phyloP scores from a whole-genome alignment of 2,797 vertebrate species.

The Tapera naevia region DNA sequence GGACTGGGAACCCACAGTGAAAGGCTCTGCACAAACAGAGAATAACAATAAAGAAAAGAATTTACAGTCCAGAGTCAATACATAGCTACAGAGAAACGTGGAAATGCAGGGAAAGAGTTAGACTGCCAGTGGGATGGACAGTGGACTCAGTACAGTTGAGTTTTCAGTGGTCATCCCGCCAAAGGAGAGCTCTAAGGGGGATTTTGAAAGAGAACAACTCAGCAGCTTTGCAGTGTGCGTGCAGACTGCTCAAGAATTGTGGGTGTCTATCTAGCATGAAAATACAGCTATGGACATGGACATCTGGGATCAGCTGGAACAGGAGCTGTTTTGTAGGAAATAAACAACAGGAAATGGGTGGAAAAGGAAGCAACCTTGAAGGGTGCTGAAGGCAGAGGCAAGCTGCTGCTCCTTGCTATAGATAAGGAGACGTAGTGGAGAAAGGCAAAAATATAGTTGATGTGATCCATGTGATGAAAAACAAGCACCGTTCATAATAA shows the following conservation, averaged over 20 bases:
- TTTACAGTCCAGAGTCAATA: conserved; percentile 14
- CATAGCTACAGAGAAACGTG: not conserved
- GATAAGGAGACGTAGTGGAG: not conserved
- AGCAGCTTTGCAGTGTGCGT: not conserved
- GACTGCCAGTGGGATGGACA: not conserved
- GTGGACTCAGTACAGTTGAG: not conserved
- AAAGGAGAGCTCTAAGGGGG: not conserved
- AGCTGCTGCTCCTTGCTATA: not conserved
- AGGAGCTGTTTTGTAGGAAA: not conserved
- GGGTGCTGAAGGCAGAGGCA: not conserved
- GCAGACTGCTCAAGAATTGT: not conserved
- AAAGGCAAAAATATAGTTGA: not conserved
- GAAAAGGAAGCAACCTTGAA: not conserved
- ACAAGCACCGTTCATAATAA: not conserved
- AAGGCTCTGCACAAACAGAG: conserved; percentile 16
- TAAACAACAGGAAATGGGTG: not conserved
- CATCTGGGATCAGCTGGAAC: not conserved
- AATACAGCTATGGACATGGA: not conserved
- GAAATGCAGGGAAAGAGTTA: not conserved
- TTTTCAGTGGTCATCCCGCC: not conserved
- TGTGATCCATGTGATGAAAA: not conserved
- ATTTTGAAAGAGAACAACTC: not conserved
- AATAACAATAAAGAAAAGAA: conserved; percentile 34
- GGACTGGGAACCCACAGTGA: not conserved
- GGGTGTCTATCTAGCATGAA: not conserved